A percentile compares a stretch with the other conserved stretches of the same genome.
Evolutionary conservation across 2,888 invertebrate species (phyloP).

Genomic region (Polydrusus cervinus): DNA sequence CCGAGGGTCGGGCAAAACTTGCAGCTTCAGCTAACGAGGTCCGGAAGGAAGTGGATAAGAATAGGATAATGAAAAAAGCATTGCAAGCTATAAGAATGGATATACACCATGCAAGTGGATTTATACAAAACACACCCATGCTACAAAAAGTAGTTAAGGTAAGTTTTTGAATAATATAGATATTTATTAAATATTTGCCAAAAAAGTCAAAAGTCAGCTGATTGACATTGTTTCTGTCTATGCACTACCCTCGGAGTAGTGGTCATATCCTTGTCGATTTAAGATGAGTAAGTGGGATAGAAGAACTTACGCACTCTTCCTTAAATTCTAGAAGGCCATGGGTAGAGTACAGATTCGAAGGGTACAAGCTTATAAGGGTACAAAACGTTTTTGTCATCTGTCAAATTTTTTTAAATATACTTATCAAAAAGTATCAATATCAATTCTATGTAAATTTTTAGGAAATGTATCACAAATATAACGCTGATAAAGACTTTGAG

Average conservation of each 20-base stretch:
- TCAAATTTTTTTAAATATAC: background rate
- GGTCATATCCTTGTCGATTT: too few relatives aligned
- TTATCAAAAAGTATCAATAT: too few relatives aligned
- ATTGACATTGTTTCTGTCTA: too few relatives aligned
- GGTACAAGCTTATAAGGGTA: too few relatives aligned
- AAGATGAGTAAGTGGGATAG: too few relatives aligned
- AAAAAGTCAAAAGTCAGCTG: too few relatives aligned
- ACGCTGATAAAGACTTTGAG: constrained; percentile 80
- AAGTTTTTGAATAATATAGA: too few relatives aligned
- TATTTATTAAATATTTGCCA: too few relatives aligned
- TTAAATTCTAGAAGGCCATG: background rate
- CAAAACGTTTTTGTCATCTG: background rate
- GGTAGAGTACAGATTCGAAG: too few relatives aligned
- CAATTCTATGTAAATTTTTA: constrained; percentile 66
- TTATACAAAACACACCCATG: constrained; percentile 84
- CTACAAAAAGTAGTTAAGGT: constrained; percentile 76
- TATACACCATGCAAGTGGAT: constrained; percentile 84
- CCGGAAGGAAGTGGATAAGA: constrained; percentile 77
- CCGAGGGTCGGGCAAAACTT: constrained; percentile 85
- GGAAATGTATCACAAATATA: constrained; percentile 81
- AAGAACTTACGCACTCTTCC: too few relatives aligned
- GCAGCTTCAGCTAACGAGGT: constrained; percentile 82
- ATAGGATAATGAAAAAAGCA: constrained; percentile 77
- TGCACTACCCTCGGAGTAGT: too few relatives aligned
- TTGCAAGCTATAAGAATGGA: constrained; percentile 87